These are phyloP conservation scores for Riptortus pedestris DNA, from an alignment of 1,140 invertebrate genomes.

Conservation along the genomic window DNA sequence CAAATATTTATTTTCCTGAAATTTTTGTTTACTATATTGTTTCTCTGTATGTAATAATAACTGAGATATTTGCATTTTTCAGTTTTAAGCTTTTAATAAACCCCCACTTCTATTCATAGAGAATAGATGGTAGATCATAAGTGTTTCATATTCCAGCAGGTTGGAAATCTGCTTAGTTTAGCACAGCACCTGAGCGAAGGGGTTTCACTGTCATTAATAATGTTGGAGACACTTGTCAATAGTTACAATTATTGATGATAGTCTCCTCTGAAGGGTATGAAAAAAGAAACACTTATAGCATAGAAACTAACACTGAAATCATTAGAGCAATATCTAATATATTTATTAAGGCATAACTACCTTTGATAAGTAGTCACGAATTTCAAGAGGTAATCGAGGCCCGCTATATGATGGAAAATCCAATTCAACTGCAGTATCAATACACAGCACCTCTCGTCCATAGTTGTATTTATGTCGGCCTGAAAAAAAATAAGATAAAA, in stretches of 20 bases:
- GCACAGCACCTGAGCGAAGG: too few relatives aligned
- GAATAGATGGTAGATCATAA: too few relatives aligned
- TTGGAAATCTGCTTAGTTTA: too few relatives aligned
- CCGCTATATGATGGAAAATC: background rate
- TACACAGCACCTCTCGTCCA: background rate
- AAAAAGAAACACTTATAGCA: background rate
- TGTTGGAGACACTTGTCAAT: background rate
- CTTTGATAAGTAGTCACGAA: background rate
- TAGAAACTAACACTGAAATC: background rate
- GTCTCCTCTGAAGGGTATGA: background rate
- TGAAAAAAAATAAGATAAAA: background rate
- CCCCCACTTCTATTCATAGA: too few relatives aligned
- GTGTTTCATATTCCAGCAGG: too few relatives aligned
- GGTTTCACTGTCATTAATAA: background rate
- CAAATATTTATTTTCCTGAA: too few relatives aligned
- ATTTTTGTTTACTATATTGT: too few relatives aligned
- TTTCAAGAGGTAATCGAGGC: background rate
- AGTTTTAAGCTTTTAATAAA: too few relatives aligned
- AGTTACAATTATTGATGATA: background rate
- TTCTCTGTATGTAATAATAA: too few relatives aligned
- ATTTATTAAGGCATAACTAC: background rate
- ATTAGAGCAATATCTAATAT: background rate
- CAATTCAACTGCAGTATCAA: background rate
- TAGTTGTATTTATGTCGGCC: background rate
- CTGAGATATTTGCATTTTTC: too few relatives aligned